Base-by-base conservation (phyloP, 2,888 invertebrate genomes). In the Helleia helle region DNA sequence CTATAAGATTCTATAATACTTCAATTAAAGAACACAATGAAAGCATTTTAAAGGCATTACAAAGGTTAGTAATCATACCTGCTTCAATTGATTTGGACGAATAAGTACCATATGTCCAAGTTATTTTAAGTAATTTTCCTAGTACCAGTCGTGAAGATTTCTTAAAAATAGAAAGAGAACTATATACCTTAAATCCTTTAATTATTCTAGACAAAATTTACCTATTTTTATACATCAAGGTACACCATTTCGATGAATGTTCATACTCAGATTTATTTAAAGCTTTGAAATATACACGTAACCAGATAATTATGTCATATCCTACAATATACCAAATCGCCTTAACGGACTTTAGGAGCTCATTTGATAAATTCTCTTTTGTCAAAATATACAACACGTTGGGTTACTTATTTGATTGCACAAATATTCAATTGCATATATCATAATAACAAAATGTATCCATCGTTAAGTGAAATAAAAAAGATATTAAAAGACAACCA, bases 221-320 rank as follows among this genome's bases (percentile, higher is more conserved):
- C 12, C 25, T 36, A 13, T 45, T 44, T 22, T 15, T 47, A 12
- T 47, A 41, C 26, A 38, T 17, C 9, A 47, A 47, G 28, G 41
- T 44, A 1, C 43, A 44, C 26, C 41, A 46, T 25, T 46, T 46
- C 25, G 38, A 43, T 9, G 25, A 26, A 12, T 12, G 2, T 9
- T 17, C 9, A n/a, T 43, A 34, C 22, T 14, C 9, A 22, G 36
- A 39, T 14, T 28, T 39, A 14, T 43, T 24, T 22, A 17, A 28
- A 24, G n/a, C 12, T 11, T 17, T 39, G 4, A 42, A 31, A 17
- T 13, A 26, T 11, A 8, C 25, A 2, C 36, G 44, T 2, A 36
- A 44, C 8, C 28, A 28, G 27, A 29, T 44, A 36, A 25, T 40
- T 2, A 6, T 15, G 9, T 6, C 11, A 1, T 18, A 34, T 13